Evolutionary conservation across 2,797 vertebrate genomes (phyloP).

Genomic region (Lemur catta): DNA sequence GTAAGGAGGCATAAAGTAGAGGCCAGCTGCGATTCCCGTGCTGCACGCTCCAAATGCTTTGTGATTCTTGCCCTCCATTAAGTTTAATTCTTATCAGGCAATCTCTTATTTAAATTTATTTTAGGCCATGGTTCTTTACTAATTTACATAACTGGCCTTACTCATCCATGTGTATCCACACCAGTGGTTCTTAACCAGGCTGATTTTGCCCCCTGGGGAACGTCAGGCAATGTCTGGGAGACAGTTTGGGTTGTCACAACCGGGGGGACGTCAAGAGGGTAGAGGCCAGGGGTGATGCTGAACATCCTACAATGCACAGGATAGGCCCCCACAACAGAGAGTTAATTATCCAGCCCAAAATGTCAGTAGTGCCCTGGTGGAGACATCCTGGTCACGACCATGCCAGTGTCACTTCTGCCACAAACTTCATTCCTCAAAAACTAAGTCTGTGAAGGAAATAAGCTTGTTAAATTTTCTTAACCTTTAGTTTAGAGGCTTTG

Average conservation of each 20-base stretch:
- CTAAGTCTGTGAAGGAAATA: neutral
- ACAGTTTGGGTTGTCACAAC: neutral
- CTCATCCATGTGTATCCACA: neutral
- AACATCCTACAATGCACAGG: neutral
- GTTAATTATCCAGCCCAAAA: neutral
- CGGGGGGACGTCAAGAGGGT: too few relatives aligned
- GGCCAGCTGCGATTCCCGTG: neutral
- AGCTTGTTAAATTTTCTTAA: neutral
- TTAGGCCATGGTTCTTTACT: neutral
- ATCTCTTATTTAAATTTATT: neutral
- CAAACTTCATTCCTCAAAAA: neutral
- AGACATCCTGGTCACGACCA: neutral
- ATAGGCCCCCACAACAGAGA: neutral
- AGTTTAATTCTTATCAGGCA: neutral
- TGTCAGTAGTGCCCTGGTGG: neutral
- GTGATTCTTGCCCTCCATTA: neutral
- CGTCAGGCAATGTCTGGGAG: neutral
- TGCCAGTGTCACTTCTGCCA: neutral
- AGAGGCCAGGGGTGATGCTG: neutral
- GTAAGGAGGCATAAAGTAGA: neutral
- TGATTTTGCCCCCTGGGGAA: neutral
- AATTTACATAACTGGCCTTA: neutral
- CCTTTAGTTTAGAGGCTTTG: neutral
- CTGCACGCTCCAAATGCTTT: neutral
- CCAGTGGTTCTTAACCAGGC: neutral